phyloP scores from a whole-genome alignment of 2,113 vertebrate species.

The Notarius quadriscutis region DNA sequence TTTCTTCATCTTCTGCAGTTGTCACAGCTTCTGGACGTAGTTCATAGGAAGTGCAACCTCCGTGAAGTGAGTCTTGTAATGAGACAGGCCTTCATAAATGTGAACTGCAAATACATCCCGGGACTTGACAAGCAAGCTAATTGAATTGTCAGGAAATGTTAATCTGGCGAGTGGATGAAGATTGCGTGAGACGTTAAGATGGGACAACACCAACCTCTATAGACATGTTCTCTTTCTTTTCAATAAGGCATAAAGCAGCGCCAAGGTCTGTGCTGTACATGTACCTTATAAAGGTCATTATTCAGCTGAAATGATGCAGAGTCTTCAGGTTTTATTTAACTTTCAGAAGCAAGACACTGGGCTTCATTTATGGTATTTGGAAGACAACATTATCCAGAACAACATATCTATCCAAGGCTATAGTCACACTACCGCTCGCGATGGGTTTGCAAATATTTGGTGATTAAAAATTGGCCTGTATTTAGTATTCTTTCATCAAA shows the following conservation, averaged over 20 bases:
- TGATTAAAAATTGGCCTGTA: too few relatives aligned
- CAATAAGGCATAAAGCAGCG: not conserved
- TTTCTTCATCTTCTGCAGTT: not conserved
- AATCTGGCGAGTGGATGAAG: constrained; percentile 51
- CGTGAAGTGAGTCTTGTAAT: not conserved
- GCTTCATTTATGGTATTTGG: not conserved
- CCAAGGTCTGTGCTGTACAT: not conserved
- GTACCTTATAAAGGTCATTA: not conserved
- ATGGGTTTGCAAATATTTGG: too few relatives aligned
- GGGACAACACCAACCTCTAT: not conserved
- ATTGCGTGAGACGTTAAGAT: not conserved
- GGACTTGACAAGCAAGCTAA: constrained; percentile 75
- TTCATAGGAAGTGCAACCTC: not conserved
- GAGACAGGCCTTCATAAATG: not conserved
- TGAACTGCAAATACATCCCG: constrained; percentile 56
- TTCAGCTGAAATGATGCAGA: not conserved
- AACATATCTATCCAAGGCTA: too few relatives aligned
- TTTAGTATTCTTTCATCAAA: too few relatives aligned
- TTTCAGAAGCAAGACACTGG: not conserved
- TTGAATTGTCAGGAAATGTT: constrained; percentile 80
- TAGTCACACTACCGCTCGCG: too few relatives aligned
- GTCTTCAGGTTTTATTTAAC: not conserved
- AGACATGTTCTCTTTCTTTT: not conserved
- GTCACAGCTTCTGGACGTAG: not conserved
- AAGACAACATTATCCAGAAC: too few relatives aligned